Evolutionary conservation across 2,797 vertebrate species (phyloP).

Genomic region (Vipera latastei): DNA sequence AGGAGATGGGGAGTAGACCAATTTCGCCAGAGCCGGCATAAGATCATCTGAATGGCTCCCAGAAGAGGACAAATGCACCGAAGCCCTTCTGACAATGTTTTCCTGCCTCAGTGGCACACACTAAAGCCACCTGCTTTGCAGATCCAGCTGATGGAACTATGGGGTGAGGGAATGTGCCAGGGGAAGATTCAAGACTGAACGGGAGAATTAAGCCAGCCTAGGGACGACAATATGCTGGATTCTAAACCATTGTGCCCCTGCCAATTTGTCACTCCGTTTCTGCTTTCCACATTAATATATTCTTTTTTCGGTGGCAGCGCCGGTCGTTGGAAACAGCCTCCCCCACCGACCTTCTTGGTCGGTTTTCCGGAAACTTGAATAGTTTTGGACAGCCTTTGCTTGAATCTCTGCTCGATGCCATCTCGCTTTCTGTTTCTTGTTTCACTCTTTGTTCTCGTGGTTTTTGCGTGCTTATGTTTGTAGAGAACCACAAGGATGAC

Average conservation of each 20-base stretch:
- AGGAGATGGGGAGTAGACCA: accelerated
- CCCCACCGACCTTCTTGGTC: neutral
- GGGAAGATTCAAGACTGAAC: neutral
- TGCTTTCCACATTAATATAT: neutral
- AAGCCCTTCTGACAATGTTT: accelerated
- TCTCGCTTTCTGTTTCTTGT: neutral
- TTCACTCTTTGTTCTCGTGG: neutral
- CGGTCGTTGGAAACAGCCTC: neutral
- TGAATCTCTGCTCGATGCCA: neutral
- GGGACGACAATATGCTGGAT: neutral
- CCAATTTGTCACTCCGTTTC: neutral
- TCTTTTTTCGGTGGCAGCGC: neutral
- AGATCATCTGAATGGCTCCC: neutral
- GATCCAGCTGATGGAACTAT: accelerated
- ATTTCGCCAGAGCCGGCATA: neutral
- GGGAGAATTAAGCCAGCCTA: neutral
- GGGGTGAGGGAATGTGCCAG: accelerated
- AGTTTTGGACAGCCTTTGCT: neutral
- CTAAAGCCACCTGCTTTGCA: neutral
- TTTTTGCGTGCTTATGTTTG: neutral
- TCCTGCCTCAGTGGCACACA: neutral
- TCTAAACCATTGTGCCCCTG: neutral
- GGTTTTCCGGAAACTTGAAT: neutral
- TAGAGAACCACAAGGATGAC: neutral
- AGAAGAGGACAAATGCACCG: accelerated